Conservation (phyloP, 2,888 invertebrate species). For the Dione vanillae region DNA sequence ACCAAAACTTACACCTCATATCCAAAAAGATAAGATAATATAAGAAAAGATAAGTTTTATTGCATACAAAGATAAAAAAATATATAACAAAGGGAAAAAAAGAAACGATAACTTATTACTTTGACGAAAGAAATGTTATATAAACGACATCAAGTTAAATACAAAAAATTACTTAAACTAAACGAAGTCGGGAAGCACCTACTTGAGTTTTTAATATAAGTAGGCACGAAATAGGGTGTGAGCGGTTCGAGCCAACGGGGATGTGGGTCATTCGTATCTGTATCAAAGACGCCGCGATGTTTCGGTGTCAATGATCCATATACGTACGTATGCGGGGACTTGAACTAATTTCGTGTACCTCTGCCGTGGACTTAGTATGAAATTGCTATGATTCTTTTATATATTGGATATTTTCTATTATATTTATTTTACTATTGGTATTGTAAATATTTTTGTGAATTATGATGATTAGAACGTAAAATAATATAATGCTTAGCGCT, state of each 20-base stretch:
- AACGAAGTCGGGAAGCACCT: slow-evolving; percentile 16
- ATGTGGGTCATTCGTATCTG: slow-evolving; percentile 41
- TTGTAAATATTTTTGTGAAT: no score
- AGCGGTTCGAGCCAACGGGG: slow-evolving; percentile 28
- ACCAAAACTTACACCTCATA: no score
- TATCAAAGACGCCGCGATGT: slow-evolving; percentile 48
- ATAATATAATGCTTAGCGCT: no score
- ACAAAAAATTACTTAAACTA: background rate
- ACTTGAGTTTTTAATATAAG: slow-evolving; percentile 23
- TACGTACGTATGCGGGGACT: slow-evolving; percentile 39
- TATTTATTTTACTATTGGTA: no score
- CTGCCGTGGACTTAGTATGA: background rate
- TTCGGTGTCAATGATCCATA: slow-evolving; percentile 60
- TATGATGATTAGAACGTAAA: no score
- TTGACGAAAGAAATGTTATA: no score
- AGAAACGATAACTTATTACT: no score
- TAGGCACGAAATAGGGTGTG: slow-evolving; percentile 29
- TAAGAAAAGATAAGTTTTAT: no score
- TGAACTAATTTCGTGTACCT: slow-evolving; percentile 38
- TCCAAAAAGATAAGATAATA: no score
- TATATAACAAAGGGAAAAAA: no score
- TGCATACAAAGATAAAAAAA: no score
- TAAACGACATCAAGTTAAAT: background rate
- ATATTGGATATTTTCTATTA: no score
- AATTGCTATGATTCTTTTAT: slow-evolving; percentile 3